phyloP scores from a whole-genome alignment of 2,888 invertebrate genomes.

The Xylota sylvarum region DNA sequence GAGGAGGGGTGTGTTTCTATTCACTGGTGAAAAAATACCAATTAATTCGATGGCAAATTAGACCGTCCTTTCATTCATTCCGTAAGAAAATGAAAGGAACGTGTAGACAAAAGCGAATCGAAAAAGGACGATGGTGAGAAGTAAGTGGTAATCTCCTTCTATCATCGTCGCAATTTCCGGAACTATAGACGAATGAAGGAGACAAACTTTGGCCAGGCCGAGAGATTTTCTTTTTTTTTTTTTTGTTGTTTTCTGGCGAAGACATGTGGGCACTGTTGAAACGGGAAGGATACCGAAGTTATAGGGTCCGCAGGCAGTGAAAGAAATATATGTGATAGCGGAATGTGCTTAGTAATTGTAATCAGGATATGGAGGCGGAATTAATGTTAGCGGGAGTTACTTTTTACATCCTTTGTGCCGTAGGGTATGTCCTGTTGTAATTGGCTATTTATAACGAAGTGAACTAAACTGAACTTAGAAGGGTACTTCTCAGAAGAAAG shows the following conservation, averaged over 20 bases:
- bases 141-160: slow-evolving; percentile 28
- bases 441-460: not conserved
- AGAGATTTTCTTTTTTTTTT: slow-evolving; percentile 2
- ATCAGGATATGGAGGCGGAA: slow-evolving; percentile 38
- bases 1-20: not conserved
- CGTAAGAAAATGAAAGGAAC: not conserved
- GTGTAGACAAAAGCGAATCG: not conserved
- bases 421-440: slow-evolving; percentile 12
- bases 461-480: no score
- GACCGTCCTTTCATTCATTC: slow-evolving; percentile 22
- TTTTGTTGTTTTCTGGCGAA: not conserved
- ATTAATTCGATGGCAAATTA: slow-evolving; percentile 63
- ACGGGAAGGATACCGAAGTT: not conserved
- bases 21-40: slow-evolving; percentile 25
- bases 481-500: no score
- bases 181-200: slow-evolving; percentile 19
- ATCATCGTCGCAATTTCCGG: slow-evolving; percentile 58
- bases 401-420: not conserved
- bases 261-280: not conserved
- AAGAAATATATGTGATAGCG: not conserved
- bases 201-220: slow-evolving; percentile 34
- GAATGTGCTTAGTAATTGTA: slow-evolving; percentile 28
- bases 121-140: slow-evolving; percentile 23
- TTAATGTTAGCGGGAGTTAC: slow-evolving; percentile 11
- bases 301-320: not conserved